Evolutionary conservation across 2,888 invertebrate species (phyloP).

Genomic region (Sminthurides aquaticus): DNA sequence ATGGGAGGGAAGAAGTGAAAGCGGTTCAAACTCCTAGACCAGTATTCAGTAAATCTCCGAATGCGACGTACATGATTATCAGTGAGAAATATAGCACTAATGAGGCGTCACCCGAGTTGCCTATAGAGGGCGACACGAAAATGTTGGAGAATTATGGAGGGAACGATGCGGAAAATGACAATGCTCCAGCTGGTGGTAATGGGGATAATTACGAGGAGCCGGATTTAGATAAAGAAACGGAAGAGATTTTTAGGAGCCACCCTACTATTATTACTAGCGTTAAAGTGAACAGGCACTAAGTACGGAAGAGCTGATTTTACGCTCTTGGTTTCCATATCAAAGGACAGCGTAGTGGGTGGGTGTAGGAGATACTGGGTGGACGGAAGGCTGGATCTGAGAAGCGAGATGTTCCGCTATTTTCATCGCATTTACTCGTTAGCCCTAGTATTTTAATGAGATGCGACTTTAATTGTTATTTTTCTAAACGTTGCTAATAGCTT

Average conservation of each 20-base stretch:
- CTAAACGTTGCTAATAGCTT: too few relatives aligned
- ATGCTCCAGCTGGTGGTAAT: not conserved
- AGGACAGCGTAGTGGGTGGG: too few relatives aligned
- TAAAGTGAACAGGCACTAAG: constrained; percentile 3
- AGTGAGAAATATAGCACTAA: constrained; percentile 27
- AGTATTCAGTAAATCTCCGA: not conserved
- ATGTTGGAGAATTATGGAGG: not conserved
- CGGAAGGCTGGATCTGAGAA: too few relatives aligned
- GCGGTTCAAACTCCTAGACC: not conserved
- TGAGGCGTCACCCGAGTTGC: constrained; percentile 14
- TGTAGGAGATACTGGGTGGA: too few relatives aligned
- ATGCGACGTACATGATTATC: constrained; percentile 25
- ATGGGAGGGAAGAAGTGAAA: not conserved
- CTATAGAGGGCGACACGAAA: not conserved
- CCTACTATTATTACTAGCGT: constrained; percentile 1
- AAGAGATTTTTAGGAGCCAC: not conserved
- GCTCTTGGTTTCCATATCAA: too few relatives aligned
- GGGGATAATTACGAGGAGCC: not conserved
- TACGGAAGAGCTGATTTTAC: too few relatives aligned
- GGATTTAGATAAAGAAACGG: not conserved
- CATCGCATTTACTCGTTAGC: too few relatives aligned
- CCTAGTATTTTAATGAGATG: too few relatives aligned
- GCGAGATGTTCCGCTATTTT: too few relatives aligned
- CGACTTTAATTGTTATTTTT: too few relatives aligned
- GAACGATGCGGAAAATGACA: not conserved